These are phyloP conservation scores for Penaeus japonicus DNA, from an alignment of 1,140 invertebrate species.

Conservation along the genomic window DNA sequence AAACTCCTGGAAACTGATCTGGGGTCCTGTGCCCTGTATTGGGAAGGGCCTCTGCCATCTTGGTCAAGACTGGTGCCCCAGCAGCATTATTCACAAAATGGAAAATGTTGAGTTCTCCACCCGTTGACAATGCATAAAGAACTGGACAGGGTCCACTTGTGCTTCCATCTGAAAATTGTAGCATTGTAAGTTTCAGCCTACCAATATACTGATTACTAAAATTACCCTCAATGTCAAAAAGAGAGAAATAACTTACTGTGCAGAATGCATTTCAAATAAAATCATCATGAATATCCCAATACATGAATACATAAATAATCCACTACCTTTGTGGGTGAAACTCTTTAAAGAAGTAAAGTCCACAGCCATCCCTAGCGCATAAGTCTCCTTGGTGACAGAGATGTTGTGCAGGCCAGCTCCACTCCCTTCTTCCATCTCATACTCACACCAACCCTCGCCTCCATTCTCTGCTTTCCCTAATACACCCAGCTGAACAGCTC, in stretches of 20 bases:
- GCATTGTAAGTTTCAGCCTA: no score
- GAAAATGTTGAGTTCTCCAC: slow-evolving; percentile 47
- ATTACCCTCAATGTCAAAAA: no score
- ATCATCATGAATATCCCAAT: not conserved
- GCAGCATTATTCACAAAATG: slow-evolving; percentile 19
- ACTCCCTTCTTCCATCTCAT: slow-evolving; percentile 39
- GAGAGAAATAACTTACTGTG: no score
- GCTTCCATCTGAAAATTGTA: slow-evolving; percentile 21
- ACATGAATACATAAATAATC: not conserved
- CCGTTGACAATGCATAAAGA: slow-evolving; percentile 34
- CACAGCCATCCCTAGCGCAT: slow-evolving; percentile 28
- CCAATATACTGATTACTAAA: no score
- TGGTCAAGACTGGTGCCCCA: not conserved
- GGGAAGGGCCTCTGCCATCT: slow-evolving; percentile 9
- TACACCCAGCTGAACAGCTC: slow-evolving; percentile 27
- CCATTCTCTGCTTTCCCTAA: not conserved
- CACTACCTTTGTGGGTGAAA: slow-evolving; percentile 36
- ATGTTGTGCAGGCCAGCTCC: slow-evolving; percentile 30
- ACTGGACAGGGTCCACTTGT: slow-evolving; percentile 39
- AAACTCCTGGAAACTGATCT: slow-evolving; percentile 16
- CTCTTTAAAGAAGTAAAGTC: slow-evolving; percentile 43
- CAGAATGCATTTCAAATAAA: no score
- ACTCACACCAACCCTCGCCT: slow-evolving; percentile 35
- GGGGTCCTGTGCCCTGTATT: slow-evolving; percentile 7
- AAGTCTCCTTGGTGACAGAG: slow-evolving; percentile 35